Percentiles rank a stretch among this genome's conserved stretches.
Evolutionary conservation across 2,113 vertebrate genomes (phyloP).

Genomic region (Elaphurus davidianus): DNA sequence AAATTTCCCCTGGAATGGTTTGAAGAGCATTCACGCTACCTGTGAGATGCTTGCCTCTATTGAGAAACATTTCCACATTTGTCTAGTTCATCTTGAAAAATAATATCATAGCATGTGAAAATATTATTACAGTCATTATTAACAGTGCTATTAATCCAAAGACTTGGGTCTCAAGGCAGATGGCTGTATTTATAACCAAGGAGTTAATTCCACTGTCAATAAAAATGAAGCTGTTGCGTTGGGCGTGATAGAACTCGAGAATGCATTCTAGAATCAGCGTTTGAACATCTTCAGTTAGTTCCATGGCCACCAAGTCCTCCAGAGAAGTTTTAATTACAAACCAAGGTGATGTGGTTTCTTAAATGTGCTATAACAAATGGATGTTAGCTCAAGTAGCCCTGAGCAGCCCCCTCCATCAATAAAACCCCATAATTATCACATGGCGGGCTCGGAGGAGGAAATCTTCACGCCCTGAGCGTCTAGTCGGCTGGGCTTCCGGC

Average conservation of each 20-base stretch:
- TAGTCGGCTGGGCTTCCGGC: conserved; percentile 50
- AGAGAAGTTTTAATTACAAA: conserved; percentile 78
- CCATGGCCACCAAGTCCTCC: conserved; percentile 70
- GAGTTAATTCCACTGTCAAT: not conserved
- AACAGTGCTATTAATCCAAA: not conserved
- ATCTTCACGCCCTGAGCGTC: conserved; percentile 36
- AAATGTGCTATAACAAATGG: conserved; percentile 69
- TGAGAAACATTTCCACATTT: not conserved
- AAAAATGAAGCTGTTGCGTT: not conserved
- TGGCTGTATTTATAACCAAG: not conserved
- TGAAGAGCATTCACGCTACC: not conserved
- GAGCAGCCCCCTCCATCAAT: conserved; percentile 56
- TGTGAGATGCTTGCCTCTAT: not conserved
- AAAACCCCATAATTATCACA: conserved; percentile 57
- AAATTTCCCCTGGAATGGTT: not conserved
- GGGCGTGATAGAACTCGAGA: not conserved
- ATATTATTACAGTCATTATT: not conserved
- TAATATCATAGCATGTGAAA: not conserved
- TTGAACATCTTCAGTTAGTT: not conserved
- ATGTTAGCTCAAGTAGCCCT: conserved; percentile 49
- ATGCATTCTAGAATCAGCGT: not conserved
- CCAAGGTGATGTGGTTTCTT: conserved; percentile 74
- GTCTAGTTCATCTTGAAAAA: not conserved
- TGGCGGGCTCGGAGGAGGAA: conserved; percentile 48
- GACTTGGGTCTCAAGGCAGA: not conserved